These are phyloP conservation scores for Acanthopagrus latus DNA, from an alignment of 2,797 vertebrate species.

Conservation along the genomic window DNA sequence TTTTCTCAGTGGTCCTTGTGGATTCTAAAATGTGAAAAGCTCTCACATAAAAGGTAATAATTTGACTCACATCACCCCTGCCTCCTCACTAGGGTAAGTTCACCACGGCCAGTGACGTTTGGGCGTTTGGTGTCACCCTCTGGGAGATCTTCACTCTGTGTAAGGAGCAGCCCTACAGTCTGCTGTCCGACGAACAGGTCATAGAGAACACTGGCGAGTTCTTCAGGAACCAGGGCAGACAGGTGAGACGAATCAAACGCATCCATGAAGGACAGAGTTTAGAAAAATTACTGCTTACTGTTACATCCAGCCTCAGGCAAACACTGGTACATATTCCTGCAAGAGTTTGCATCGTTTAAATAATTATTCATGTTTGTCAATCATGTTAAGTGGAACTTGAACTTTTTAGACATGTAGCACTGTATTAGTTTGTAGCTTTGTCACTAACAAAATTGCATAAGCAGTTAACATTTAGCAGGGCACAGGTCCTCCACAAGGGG, in stretches of 20 bases:
- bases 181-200: conserved; percentile 96
- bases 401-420: not conserved
- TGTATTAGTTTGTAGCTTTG: no score
- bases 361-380: not conserved
- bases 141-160: conserved; percentile 98
- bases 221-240: conserved; percentile 95
- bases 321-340: not conserved
- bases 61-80: not conserved
- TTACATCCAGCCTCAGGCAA: not conserved
- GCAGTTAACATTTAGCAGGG: not conserved
- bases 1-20: not conserved
- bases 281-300: not conserved
- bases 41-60: not conserved
- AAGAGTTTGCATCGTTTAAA: no score
- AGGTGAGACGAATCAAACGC: conserved; percentile 83
- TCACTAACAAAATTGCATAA: not conserved
- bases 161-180: conserved; percentile 94
- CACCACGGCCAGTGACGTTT: conserved; percentile 96
- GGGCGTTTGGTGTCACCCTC: conserved; percentile 96
- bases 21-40: not conserved
- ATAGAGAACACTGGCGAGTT: conserved; percentile 99
- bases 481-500: not conserved
- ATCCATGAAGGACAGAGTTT: not conserved
- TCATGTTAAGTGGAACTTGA: not conserved
- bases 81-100: conserved; percentile 92